Conservation (phyloP, 2,797 vertebrate genomes). For the Characodon lateralis region DNA sequence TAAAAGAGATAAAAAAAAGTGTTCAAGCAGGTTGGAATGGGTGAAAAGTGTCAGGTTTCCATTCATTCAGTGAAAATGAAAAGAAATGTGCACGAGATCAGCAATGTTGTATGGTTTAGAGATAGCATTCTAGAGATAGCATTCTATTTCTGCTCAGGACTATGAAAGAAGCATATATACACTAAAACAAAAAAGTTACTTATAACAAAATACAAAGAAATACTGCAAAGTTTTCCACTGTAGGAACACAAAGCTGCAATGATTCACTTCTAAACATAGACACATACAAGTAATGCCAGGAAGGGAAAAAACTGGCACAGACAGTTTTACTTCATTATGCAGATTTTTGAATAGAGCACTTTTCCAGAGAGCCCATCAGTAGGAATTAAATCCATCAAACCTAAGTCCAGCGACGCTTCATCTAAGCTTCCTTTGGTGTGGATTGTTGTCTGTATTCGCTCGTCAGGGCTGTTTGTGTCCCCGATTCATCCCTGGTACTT, state of each 20-base stretch:
- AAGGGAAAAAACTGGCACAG: constrained; percentile 13
- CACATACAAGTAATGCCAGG: constrained; percentile 16
- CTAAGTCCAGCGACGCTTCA: constrained; percentile 32
- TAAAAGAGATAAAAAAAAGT: too few species aligned
- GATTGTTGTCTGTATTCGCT: constrained; percentile 49
- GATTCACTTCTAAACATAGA: constrained; percentile 39
- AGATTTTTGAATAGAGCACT: constrained; percentile 42
- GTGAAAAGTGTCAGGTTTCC: too few species aligned
- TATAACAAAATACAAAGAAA: not conserved
- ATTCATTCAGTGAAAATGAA: too few species aligned
- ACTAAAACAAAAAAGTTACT: not conserved
- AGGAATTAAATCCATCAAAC: constrained; percentile 55
- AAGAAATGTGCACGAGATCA: too few species aligned
- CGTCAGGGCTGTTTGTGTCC: constrained; percentile 57
- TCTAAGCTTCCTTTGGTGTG: constrained; percentile 41
- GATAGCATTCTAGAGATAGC: not conserved
- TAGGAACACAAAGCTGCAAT: constrained; percentile 19
- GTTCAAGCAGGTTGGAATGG: too few species aligned
- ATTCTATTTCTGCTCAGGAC: constrained; percentile 37
- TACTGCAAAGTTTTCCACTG: constrained; percentile 10
- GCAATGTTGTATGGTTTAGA: too few species aligned
- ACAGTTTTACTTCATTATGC: constrained; percentile 48
- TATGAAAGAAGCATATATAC: constrained; percentile 3
- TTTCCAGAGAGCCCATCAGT: constrained; percentile 48
- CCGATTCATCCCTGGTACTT: constrained; percentile 51